Base-by-base conservation (phyloP, 2,888 invertebrate species). In the Tholera decimalis region DNA sequence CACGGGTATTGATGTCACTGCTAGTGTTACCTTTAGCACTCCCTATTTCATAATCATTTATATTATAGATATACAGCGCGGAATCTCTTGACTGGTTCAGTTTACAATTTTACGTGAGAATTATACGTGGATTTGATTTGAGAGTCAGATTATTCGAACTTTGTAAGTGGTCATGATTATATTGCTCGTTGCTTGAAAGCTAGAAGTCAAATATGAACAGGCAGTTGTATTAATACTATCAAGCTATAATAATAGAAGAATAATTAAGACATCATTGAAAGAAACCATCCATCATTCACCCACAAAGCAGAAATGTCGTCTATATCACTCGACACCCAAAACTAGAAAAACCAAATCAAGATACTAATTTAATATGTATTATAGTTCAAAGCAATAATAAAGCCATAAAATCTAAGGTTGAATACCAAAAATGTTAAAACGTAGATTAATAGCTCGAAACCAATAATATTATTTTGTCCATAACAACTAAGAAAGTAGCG, bases 1-100 rank as follows among this genome's bases (percentile, higher is more conserved):
- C 93, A 93, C 93, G 91, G 75, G 91, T 93, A 92, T 93, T 89
- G 84, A 85, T 93, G 85, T 89, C 92, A 76, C 89, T 88, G 69
- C 90, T 93, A 85, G 90, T 90, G 88, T 93, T 92, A 93, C 91
- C 86, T 77, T 87, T 85, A 83, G 85, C 89, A 91, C 89, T 92
- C 92, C 92, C 92, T 90, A 92, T 91, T 91, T 88, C 91, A 87
- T 87, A 91, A 90, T 77, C 57, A 68, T 71, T 78, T 77, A 63
- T 63, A 77, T 64, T 76, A 83, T 75, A 67, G 65, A 71, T 80
- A 79, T 54, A 53, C 44, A 72, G 53, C 4, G 39, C n/a, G 11
- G 44, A 37, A 54, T 35, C 47, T 26, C 7, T 59, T 41, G 13
- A 58, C 54, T 28, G 4, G 24, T 44, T n/a, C 1, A 1, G 3